phyloP scores from a whole-genome alignment of 92 coral and sea anemone genomes.

The Parazoanthus darwini region DNA sequence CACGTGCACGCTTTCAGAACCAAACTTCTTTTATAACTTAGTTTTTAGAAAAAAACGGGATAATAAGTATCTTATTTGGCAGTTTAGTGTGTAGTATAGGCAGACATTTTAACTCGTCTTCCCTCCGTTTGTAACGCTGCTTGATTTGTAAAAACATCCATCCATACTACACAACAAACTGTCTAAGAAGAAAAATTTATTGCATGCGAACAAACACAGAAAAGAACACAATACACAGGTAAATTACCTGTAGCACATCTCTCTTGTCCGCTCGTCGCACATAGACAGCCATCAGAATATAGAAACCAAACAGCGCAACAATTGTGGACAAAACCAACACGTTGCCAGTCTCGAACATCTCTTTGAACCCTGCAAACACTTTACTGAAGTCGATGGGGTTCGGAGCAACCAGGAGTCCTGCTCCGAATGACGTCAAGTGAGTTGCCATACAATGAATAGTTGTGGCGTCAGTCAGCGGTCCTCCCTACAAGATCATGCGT shows the following conservation, averaged over 20 bases:
- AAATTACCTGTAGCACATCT: conserved; percentile 57
- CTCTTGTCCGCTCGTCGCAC: conserved; percentile 62
- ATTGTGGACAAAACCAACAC: conserved; percentile 69
- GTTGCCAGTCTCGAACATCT: conserved; percentile 67
- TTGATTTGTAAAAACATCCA: no score
- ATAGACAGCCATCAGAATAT: conserved; percentile 60
- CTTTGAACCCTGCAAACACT: conserved; percentile 70
- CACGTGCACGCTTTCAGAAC: no score
- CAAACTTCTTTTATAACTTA: not conserved
- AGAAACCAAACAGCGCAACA: conserved; percentile 50
- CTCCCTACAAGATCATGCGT: conserved; percentile 56
- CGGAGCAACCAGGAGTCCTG: conserved; percentile 76
- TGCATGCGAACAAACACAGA: not conserved
- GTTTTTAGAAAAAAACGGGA: not conserved
- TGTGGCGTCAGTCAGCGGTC: conserved; percentile 64
- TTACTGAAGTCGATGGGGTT: conserved; percentile 81
- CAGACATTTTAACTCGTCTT: no score
- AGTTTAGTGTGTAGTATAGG: no score
- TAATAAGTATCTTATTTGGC: not conserved
- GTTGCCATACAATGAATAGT: conserved; percentile 70
- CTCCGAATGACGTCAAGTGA: conserved; percentile 85
- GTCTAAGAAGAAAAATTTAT: not conserved
- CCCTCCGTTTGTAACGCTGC: no score
- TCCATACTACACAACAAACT: not conserved
- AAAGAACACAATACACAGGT: not conserved